phyloP scores from a whole-genome alignment of 1,140 invertebrate species.

The Euura saliciscinereae region DNA sequence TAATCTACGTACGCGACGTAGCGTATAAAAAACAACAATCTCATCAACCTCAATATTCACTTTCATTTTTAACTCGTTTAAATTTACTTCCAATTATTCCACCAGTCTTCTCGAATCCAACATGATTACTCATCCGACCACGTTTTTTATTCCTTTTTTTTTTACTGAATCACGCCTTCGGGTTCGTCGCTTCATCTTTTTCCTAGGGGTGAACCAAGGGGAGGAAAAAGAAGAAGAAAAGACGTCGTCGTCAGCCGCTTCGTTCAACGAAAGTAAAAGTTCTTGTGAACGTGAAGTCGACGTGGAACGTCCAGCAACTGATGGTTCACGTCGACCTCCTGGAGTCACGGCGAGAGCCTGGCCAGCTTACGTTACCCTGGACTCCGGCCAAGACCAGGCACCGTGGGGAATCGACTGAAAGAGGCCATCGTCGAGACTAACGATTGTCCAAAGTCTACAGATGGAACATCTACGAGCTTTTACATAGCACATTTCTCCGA shows the following conservation, averaged over 20 bases:
- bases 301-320: too few relatives aligned
- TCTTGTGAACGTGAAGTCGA: too few relatives aligned
- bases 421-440: background rate
- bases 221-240: background rate
- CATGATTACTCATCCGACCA: too few relatives aligned
- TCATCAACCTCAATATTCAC: too few relatives aligned
- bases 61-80: too few relatives aligned
- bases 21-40: too few relatives aligned
- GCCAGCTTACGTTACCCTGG: conserved; percentile 1
- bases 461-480: background rate
- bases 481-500: background rate
- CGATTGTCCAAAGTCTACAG: background rate
- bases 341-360: background rate
- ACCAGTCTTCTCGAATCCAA: too few relatives aligned
- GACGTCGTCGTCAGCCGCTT: too few relatives aligned
- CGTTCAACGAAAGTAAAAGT: too few relatives aligned
- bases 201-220: background rate
- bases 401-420: background rate
- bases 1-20: too few relatives aligned
- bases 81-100: too few relatives aligned
- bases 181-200: background rate
- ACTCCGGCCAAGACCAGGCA: background rate
- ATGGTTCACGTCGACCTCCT: background rate
- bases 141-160: background rate
- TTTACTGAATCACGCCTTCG: background rate